Evolutionary conservation across 2,113 vertebrate genomes (phyloP), one percentile per base, ranked within the genome.

Genomic region (Apeltes quadracus): DNA sequence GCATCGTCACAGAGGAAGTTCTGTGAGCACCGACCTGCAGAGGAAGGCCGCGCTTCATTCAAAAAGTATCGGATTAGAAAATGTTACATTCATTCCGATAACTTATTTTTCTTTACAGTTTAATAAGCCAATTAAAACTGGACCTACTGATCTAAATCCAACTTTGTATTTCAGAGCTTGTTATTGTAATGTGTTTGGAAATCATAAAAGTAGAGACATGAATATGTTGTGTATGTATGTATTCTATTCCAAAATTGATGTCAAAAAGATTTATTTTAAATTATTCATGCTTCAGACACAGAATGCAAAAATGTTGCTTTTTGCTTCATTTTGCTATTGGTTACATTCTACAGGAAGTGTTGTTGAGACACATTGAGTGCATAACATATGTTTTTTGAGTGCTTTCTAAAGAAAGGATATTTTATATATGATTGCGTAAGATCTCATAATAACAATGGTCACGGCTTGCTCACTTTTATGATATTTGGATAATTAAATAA

Each of bases 1-100:
- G 48, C 32, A 80, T 16, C 74, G 50, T 62, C 62, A 1, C 14
- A 82, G 7, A 11, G 53, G 34, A 55, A 32, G n/a, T n/a, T n/a
- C n/a, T n/a, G n/a, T n/a, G n/a, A n/a, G 29, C 29, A 18, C 34
- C 14, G 50, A 65, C 8, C 0, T 53, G 64, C 73, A 58, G 13
- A 48, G 5, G 8, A 5, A 48, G 7, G n/a, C 7, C 22, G 16
- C n/a, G 18, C 5, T 34, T 32, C 44, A 12, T 55, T n/a, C n/a
- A 39, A 13, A 39, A 2, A 3, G 5, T 13, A 56, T 20, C 3
- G 43, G 46, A 9, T 20, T 63, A 18, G 4, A 46, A 1, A 51
- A 55, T 15, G 2, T 53, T 14, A 34, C 36, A 25, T 20, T 44
- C 9, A 8, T 55, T 29, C 3, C 5, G 32, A 41, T 41, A 9